Evolutionary conservation across 2,113 vertebrate species (phyloP), one percentile per base, ranked within the genome.

Genomic region (Stictonetta naevosa): DNA sequence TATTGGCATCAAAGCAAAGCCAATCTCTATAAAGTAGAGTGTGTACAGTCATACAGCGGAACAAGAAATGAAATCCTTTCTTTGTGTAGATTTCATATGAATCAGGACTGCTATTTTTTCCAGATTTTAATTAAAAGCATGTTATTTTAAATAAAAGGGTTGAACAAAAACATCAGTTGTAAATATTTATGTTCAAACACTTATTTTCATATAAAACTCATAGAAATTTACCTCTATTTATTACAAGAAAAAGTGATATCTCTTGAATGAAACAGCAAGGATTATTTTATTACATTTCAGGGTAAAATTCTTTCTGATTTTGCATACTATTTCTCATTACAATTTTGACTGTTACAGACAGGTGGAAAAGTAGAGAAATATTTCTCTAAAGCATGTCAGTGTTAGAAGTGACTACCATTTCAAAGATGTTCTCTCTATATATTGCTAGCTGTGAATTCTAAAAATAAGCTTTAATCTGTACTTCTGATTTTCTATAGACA

Each of bases 401-500:
- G 11, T 73, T 83, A 67, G 60, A 92, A 93, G 13, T 71, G 67
- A 58, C n/a, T 95, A 55, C 22, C 60, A 60, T 95, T 92, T 93
- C 90, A 96, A 94, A 97, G 79, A 38, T 7, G 63, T 85, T 59
- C 25, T 77, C 40, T 66, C 11, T 69, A 1, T 80, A 66, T 63
- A 67, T 91, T 93, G 28, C 22, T 83, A 80, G 46, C 63, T 46
- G 62, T 90, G 64, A 67, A 75, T 83, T 86, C 64, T 59, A 94
- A 96, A 96, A 92, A 75, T 81, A 90, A 88, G 34, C 64, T 90
- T 94, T 95, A 67, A 86, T 94, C 63, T 91, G 34, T 67, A 8
- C 38, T 62, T 83, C 68, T 80, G 86, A 66, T 77, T 94, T 81
- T 96, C 38, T 59, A 38, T 42, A 56, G 67, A 46, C 67, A 77